Evolutionary conservation across 2,113 vertebrate genomes (phyloP), one percentile per base, ranked within the genome.

Genomic region (Lepus americanus): DNA sequence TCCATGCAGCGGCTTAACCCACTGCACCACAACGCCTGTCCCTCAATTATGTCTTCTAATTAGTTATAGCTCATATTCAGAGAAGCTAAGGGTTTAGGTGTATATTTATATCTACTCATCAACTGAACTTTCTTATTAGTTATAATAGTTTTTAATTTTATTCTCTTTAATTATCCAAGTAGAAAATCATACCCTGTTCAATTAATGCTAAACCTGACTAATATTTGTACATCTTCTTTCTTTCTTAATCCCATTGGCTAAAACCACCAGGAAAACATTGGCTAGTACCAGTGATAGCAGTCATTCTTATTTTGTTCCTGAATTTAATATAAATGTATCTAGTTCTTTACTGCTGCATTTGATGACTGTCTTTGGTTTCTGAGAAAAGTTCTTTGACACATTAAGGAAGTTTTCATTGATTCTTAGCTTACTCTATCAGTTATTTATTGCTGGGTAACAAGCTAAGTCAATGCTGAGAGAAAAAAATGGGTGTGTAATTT

Each of bases 331-430:
- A 87, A 90, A 92, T 94, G 79, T 92, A 90, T 69, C 70, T 64
- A 86, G 27, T 64, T 59, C 19, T 89, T 96, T 59, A 82, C 5
- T 86, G 76, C 91, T 89, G 86, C 14, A 91, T 83, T 83, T 92
- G 61, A 92, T 89, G 36, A 81, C 36, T 87, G 20, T 87, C 84
- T 88, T 92, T 90, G 67, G 63, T 86, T 95, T 96, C 82, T 96
- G 51, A 96, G 78, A 85, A 92, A 90, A 94, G 96, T 82, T 90
- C 33, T 94, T 94, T 87, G 90, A 19, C 66, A 89, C 95, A 44
- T 86, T 86, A 79, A 84, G 85, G 55, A 90, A 33, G 22, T 84
- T 89, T 95, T 88, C 33, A 39, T 23, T 87, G 69, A 93, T 94
- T 94, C 59, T 64, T 95, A 91, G 61, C 29, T 96, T 95, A 96